Conservation (phyloP, 2,113 vertebrate species). For the Etheostoma spectabile region DNA sequence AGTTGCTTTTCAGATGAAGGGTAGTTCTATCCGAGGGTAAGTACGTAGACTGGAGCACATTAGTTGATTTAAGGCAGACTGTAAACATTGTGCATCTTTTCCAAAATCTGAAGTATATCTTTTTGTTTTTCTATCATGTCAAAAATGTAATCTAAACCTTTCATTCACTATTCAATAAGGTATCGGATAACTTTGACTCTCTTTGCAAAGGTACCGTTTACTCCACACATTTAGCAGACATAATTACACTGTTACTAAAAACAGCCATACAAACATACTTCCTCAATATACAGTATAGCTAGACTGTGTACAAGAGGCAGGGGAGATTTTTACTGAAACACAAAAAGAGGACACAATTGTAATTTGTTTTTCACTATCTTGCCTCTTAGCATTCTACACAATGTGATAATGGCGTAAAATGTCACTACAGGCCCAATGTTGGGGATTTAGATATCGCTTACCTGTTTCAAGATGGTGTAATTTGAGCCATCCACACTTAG, state of each 20-base stretch:
- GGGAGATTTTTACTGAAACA: not conserved
- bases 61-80: not conserved
- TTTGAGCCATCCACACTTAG: conserved; percentile 97
- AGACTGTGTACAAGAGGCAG: not conserved
- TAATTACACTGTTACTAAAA: not conserved
- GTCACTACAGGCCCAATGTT: not conserved
- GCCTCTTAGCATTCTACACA: not conserved
- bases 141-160: not conserved
- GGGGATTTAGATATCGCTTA: conserved; percentile 65
- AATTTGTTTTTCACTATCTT: not conserved
- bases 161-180: not conserved
- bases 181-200: not conserved
- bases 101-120: not conserved
- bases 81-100: not conserved
- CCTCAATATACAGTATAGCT: not conserved
- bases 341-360: not conserved
- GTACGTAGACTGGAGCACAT: not conserved
- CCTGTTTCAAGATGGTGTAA: conserved; percentile 98
- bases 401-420: not conserved
- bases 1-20: not conserved
- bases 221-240: not conserved
- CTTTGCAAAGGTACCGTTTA: not conserved
- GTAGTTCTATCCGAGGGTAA: not conserved
- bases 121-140: not conserved
- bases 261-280: not conserved